A percentile compares a stretch with the other conserved stretches of the same genome.
Evolutionary conservation across 2,888 invertebrate species (phyloP).

Genomic region (Trachelus iudaicus): DNA sequence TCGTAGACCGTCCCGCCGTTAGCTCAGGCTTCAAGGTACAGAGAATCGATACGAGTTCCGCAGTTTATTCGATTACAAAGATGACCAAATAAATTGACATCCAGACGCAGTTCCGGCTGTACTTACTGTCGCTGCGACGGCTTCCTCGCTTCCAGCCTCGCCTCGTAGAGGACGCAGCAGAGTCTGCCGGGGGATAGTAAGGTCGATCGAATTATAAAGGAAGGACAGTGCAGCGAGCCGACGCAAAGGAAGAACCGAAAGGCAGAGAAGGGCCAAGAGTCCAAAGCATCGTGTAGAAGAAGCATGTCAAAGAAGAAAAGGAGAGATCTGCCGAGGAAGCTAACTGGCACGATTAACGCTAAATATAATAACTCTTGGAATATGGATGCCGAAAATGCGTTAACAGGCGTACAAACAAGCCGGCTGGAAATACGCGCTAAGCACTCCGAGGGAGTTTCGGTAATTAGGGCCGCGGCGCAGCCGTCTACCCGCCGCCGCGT

Average conservation of each 20-base stretch:
- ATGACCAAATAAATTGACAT: conserved; percentile 43
- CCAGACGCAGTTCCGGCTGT: no score
- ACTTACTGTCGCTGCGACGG: no score
- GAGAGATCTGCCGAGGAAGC: conserved; percentile 27
- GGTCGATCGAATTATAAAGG: no score
- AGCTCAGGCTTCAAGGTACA: background rate
- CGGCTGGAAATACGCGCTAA: conserved; percentile 33
- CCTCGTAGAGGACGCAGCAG: no score
- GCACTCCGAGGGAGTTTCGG: conserved; percentile 30
- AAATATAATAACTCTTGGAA: conserved; percentile 21
- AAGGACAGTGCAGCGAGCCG: no score
- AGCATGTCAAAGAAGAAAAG: no score
- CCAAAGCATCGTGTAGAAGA: no score
- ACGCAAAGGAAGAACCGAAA: no score
- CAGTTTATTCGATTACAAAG: conserved; percentile 45
- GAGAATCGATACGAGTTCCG: conserved; percentile 46
- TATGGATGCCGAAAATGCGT: conserved; percentile 41
- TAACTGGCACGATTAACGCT: conserved; percentile 37
- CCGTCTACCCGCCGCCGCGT: background rate
- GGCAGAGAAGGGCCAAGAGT: no score
- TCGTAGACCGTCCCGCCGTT: no score
- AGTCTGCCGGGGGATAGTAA: no score
- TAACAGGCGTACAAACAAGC: conserved; percentile 48
- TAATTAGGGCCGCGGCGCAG: conserved; percentile 25
- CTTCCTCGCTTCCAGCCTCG: no score